Conservation (phyloP, 2,797 vertebrate species). For the Gymnothorax javanicus region DNA sequence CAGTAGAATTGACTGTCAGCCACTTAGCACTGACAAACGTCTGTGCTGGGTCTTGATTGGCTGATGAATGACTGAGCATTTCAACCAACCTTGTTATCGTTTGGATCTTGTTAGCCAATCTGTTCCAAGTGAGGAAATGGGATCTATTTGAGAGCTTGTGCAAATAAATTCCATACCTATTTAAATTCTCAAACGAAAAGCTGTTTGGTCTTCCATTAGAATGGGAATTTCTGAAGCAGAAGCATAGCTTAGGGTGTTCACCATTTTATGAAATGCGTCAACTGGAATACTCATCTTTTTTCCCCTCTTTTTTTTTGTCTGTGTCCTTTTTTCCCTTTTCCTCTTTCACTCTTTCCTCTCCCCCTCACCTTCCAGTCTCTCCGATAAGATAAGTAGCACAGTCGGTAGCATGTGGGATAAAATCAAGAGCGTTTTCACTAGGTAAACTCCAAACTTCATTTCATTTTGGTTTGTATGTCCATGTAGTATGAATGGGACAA, state of each 20-base stretch:
- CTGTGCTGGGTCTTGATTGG: neutral
- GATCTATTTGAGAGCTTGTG: neutral
- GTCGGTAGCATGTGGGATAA: conserved; percentile 95
- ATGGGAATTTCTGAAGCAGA: neutral
- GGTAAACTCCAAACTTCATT: conserved; percentile 81
- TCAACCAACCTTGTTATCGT: neutral
- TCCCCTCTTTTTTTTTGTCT: conserved; percentile 61
- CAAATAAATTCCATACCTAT: neutral
- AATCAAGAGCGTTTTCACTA: conserved; percentile 94
- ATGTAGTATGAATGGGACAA: conserved; percentile 23
- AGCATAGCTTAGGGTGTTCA: neutral
- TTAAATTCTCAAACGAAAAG: neutral
- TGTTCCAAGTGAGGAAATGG: neutral
- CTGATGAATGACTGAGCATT: neutral
- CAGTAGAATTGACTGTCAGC: neutral
- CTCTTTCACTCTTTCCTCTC: conserved; percentile 52
- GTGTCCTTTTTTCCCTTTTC: conserved; percentile 69
- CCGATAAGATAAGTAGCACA: conserved; percentile 94
- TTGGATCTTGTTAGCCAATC: neutral
- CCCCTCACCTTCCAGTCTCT: conserved; percentile 82
- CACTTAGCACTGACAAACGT: neutral
- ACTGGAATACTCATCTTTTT: conserved; percentile 73
- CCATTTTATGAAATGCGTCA: conserved; percentile 57
- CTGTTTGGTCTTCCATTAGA: neutral
- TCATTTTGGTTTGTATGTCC: conserved; percentile 33